Conservation (phyloP, 2,888 invertebrate species). For the Chrysolina oricalcia region DNA sequence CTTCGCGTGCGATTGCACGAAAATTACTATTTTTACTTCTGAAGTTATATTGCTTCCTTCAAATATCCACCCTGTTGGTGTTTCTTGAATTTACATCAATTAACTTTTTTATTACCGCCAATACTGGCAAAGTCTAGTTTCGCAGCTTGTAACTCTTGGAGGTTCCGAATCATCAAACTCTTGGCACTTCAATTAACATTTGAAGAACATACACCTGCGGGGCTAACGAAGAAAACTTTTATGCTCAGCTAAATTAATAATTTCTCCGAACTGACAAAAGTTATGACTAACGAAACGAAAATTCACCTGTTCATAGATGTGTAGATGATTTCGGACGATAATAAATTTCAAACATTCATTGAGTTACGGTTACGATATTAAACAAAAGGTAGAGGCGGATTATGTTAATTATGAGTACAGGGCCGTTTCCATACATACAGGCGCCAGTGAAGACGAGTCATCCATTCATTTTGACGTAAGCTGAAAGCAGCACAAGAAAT, state of each 20-base stretch:
- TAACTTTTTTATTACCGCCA: no score
- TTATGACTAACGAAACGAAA: constrained; percentile 15
- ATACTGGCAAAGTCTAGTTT: background rate
- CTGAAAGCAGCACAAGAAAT: background rate
- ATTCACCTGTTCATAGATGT: constrained; percentile 19
- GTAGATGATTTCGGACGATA: constrained; percentile 4
- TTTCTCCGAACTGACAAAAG: constrained; percentile 15
- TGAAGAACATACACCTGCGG: background rate
- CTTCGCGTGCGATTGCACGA: no score
- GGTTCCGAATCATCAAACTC: background rate
- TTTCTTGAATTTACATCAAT: no score
- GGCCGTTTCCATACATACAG: background rate
- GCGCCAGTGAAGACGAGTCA: background rate
- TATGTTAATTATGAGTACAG: background rate
- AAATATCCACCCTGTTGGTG: no score
- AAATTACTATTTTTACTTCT: no score
- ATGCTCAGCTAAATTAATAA: constrained; percentile 15
- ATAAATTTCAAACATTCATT: background rate
- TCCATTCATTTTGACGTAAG: background rate
- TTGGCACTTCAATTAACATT: constrained; percentile 15
- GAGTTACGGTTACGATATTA: constrained; percentile 12
- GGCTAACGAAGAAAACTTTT: constrained; percentile 14
- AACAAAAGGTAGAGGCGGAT: constrained; percentile 16
- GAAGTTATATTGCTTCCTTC: no score
- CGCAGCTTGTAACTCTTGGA: background rate